Evolutionary conservation across 1,140 invertebrate genomes (phyloP).

Genomic region (Drosophila sucinea): DNA sequence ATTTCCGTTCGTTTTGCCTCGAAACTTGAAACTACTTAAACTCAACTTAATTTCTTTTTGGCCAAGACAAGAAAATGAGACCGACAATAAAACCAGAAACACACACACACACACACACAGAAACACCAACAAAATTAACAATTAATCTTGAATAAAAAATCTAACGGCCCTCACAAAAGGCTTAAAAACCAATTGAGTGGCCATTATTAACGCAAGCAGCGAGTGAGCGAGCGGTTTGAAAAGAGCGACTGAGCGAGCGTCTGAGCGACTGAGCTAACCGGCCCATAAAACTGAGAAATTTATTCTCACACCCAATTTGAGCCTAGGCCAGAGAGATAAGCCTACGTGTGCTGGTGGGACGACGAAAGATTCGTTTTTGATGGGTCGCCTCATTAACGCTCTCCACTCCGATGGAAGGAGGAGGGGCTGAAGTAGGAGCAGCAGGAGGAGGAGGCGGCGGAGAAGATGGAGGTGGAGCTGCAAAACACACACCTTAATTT

Average conservation of each 20-base stretch:
- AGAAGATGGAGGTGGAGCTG: slow-evolving; percentile 46
- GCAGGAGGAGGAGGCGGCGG: neutral
- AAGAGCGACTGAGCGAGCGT: too few species aligned
- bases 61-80: slow-evolving; percentile 58
- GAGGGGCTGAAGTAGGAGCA: too few species aligned
- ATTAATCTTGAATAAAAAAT: slow-evolving; percentile 79
- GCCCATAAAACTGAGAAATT: slow-evolving; percentile 76
- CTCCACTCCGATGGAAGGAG: slow-evolving; percentile 1
- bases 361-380: slow-evolving; percentile 21
- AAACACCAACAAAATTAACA: slow-evolving; percentile 50
- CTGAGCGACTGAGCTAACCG: slow-evolving; percentile 9
- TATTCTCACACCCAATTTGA: slow-evolving; percentile 81
- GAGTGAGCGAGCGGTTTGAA: slow-evolving; percentile 17
- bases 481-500: slow-evolving; percentile 81
- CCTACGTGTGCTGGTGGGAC: neutral
- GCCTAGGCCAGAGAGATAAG: slow-evolving; percentile 58
- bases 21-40: slow-evolving; percentile 63
- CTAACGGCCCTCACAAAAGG: slow-evolving; percentile 60
- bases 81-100: slow-evolving; percentile 58
- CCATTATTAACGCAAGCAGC: slow-evolving; percentile 69
- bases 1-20: slow-evolving; percentile 64
- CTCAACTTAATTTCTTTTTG: slow-evolving; percentile 72
- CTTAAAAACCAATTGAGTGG: slow-evolving; percentile 68
- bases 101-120: neutral
- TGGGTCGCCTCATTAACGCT: slow-evolving; percentile 66